Evolutionary conservation across 2,113 vertebrate genomes (phyloP).

Genomic region (Scomber japonicus): DNA sequence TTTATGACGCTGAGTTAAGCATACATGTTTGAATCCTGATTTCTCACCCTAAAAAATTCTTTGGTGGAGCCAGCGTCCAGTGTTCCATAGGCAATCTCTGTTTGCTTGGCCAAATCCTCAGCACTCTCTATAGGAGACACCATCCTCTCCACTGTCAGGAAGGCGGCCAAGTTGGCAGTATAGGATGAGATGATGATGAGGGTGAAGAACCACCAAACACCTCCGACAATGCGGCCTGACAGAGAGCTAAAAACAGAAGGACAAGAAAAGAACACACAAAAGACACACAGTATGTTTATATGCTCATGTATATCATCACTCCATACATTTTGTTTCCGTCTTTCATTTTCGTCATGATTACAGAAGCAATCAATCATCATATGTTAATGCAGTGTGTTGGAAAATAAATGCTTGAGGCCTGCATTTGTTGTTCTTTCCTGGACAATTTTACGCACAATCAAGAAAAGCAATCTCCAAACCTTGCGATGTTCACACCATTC

Average conservation of each 20-base stretch:
- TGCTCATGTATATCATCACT: neutral
- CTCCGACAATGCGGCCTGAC: slow-evolving; percentile 96
- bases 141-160: slow-evolving; percentile 99
- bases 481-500: slow-evolving; percentile 50
- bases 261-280: neutral
- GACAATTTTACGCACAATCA: slow-evolving; percentile 54
- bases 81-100: slow-evolving; percentile 97
- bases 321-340: neutral
- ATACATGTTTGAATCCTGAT: neutral
- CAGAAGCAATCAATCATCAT: slow-evolving; percentile 13
- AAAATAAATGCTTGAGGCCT: slow-evolving; percentile 3
- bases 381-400: neutral
- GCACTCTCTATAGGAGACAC: slow-evolving; percentile 99
- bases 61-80: slow-evolving; percentile 98
- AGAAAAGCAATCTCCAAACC: slow-evolving; percentile 54
- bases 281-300: neutral
- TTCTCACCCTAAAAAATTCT: slow-evolving; percentile 96
- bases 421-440: slow-evolving; percentile 20
- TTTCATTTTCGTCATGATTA: too few relatives aligned
- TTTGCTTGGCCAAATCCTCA: slow-evolving; percentile 98
- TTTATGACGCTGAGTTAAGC: neutral
- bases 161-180: slow-evolving; percentile 98
- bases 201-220: slow-evolving; percentile 99
- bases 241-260: slow-evolving; percentile 88
- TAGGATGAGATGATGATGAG: slow-evolving; percentile 99